Evolutionary conservation across 2,797 vertebrate species (phyloP).

Genomic region (Diglossa cyanea): DNA sequence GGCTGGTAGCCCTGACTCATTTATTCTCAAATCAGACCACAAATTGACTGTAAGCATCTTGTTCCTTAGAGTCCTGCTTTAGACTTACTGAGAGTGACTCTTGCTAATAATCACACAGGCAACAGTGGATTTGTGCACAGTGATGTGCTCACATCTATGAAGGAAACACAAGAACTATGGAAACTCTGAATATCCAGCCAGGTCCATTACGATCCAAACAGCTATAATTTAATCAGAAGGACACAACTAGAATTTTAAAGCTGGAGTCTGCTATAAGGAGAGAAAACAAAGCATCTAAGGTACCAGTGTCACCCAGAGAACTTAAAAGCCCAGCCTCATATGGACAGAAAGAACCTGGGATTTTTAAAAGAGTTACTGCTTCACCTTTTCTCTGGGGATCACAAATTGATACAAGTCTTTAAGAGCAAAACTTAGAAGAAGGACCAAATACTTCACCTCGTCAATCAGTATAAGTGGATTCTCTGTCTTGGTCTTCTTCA

Average conservation of each 20-base stretch:
- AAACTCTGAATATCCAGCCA: background rate
- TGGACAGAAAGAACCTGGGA: background rate
- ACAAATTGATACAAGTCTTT: background rate
- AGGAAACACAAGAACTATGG: background rate
- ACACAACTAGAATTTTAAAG: background rate
- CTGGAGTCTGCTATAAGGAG: background rate
- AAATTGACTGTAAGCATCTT: background rate
- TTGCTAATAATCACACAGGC: background rate
- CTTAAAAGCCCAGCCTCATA: background rate
- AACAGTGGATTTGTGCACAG: background rate
- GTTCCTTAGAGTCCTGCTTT: background rate
- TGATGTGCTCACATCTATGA: fast-evolving
- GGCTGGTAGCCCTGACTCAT: background rate
- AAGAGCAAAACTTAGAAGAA: background rate
- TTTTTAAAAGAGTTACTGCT: background rate
- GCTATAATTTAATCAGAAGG: background rate
- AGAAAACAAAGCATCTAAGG: background rate
- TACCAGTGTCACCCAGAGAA: background rate
- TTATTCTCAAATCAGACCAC: background rate
- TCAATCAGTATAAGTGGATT: slow-evolving; percentile 95
- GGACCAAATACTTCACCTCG: slow-evolving; percentile 79
- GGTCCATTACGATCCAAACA: background rate
- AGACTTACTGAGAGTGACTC: background rate
- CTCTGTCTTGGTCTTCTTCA: slow-evolving; percentile 98
- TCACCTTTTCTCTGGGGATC: background rate